Evolutionary conservation across 2,888 invertebrate genomes (phyloP), one percentile per base, ranked within the genome.

Genomic region (Chromoteleia sp.): DNA sequence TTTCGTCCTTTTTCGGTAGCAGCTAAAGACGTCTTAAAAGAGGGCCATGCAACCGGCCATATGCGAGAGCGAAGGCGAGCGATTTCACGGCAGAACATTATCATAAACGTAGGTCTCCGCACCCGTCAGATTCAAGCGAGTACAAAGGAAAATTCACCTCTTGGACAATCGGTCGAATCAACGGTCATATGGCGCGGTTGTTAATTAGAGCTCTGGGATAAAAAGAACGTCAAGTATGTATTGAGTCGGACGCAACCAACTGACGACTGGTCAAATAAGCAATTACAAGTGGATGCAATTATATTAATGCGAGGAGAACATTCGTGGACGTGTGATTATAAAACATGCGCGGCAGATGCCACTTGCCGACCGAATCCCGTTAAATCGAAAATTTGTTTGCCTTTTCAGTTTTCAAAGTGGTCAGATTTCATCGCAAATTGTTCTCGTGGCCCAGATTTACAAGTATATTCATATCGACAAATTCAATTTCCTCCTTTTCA

Each of bases 41-140:
- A 14, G 61, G 54, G 54, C 71, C 71, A 56, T 33, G 73, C 41
- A 73, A 59, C 33, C 52, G 48, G 29, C 79, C 82, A 79, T 79
- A 79, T 82, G 82, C 74, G 73, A 14, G 68, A 56, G 30, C 33
- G 39, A 54, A 59, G 59, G 48, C 74, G 76, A 70, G 39, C 74
- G 33, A 65, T 82, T 77, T 76, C 74, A 77, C 73, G 74, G 74
- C 73, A 65, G 59, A 82, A 74, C 77, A 82, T 82, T 82, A 78
- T 78, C 58, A 78, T 78, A 78, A 82, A 71, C 78, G 78, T 52
- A 54, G 82, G 77, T 68, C 77, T 74, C 59, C 65, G 48, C 52
- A 54, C 52, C 25, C 67, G 50, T 45, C 68, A 79, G 79, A 74
- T 75, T 82, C 61, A 50, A 33, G n/a, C 7, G 33, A 8, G 63